Evolutionary conservation across 2,888 invertebrate species (phyloP).

Genomic region (Amphimallon solstitiale): DNA sequence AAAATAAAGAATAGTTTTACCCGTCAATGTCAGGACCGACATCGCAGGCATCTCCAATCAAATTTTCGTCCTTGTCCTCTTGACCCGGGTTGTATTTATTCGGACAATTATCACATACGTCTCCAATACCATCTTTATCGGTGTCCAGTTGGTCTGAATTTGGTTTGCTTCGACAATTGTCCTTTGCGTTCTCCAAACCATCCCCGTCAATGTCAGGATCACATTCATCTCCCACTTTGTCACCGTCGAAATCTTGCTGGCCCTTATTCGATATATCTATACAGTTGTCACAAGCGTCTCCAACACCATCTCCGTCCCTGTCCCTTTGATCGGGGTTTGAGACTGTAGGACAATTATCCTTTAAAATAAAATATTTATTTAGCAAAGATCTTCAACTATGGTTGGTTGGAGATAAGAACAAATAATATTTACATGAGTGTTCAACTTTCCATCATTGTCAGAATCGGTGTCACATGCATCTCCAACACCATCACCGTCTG

Average conservation of each 20-base stretch:
- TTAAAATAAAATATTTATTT: slow-evolving; percentile 65
- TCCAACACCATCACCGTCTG: slow-evolving; percentile 85
- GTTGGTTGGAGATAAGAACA: no score
- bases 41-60: slow-evolving; percentile 92
- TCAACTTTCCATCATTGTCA: slow-evolving; percentile 84
- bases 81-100: slow-evolving; percentile 77
- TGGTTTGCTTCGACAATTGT: slow-evolving; percentile 65
- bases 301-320: slow-evolving; percentile 78
- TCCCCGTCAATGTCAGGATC: no score
- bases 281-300: slow-evolving; percentile 94
- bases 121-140: slow-evolving; percentile 89
- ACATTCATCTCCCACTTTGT: no score
- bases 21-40: slow-evolving; percentile 85
- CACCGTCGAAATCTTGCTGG: no score
- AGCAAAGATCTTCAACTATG: background rate
- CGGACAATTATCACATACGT: slow-evolving; percentile 91
- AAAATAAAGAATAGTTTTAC: no score
- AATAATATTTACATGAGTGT: slow-evolving; percentile 75
- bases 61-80: slow-evolving; percentile 80
- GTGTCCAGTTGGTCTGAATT: slow-evolving; percentile 86
- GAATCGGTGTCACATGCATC: slow-evolving; percentile 93
- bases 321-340: slow-evolving; percentile 86
- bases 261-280: slow-evolving; percentile 85
- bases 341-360: no score
- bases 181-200: no score